Conservation (phyloP, 1,140 invertebrate genomes). For the Caenorhabditis brenneri region DNA sequence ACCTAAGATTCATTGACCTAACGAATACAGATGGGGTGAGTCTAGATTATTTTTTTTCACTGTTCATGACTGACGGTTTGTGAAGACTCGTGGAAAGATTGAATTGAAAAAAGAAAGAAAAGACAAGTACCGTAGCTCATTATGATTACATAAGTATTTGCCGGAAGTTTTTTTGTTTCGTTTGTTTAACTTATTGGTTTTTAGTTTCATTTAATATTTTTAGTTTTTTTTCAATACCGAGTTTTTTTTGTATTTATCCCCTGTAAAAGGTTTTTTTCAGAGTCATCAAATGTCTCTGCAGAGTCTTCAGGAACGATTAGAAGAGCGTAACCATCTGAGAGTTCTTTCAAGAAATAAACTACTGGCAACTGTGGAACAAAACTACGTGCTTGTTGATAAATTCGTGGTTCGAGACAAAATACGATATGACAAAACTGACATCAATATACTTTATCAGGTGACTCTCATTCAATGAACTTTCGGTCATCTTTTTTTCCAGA, state of each 20-base stretch:
- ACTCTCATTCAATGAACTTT: not conserved
- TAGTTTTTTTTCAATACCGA: too few species aligned
- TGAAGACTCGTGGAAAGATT: too few species aligned
- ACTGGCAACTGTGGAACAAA: constrained; percentile 33
- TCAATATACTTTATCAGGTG: constrained; percentile 29
- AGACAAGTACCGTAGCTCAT: too few species aligned
- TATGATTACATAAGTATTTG: too few species aligned
- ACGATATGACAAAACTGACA: constrained; percentile 42
- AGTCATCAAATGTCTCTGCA: constrained; percentile 35
- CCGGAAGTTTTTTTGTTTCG: too few species aligned
- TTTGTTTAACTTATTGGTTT: too few species aligned
- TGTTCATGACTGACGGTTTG: too few species aligned
- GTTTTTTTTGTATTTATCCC: too few species aligned
- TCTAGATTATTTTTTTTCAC: too few species aligned
- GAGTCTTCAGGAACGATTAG: constrained; percentile 9
- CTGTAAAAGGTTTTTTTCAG: not conserved
- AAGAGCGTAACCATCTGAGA: not conserved
- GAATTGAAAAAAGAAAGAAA: too few species aligned
- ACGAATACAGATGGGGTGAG: constrained; percentile 1
- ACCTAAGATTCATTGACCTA: not conserved
- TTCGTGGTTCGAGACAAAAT: constrained; percentile 39
- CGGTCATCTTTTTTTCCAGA: not conserved
- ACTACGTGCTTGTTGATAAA: constrained; percentile 16
- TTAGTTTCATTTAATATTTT: too few species aligned
- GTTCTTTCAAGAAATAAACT: not conserved